phyloP scores from a whole-genome alignment of 1,140 invertebrate genomes.

The Bacillus rossius region DNA sequence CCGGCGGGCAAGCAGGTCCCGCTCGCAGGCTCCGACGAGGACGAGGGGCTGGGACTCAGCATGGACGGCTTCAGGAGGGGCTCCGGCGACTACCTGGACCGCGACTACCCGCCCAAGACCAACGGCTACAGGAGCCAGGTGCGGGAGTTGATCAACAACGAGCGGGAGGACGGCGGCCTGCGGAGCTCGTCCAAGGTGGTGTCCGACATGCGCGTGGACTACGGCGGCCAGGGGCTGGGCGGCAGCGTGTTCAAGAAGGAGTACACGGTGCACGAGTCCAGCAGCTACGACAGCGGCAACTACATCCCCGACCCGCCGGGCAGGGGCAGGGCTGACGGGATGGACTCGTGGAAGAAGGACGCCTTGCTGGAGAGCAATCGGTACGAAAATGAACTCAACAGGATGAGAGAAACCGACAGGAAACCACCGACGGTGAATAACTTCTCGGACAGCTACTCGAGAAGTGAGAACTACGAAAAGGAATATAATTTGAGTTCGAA shows the following conservation, averaged over 20 bases:
- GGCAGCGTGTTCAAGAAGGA: not conserved
- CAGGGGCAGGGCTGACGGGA: conserved; percentile 58
- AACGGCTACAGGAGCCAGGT: conserved; percentile 6
- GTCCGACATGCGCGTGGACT: not conserved
- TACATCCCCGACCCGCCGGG: conserved; percentile 41
- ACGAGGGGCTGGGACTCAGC: conserved; percentile 66
- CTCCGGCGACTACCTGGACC: conserved; percentile 12
- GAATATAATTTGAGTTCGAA: conserved; percentile 24
- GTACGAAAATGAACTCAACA: conserved; percentile 20
- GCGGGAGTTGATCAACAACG: conserved; percentile 10
- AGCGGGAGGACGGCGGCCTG: too few relatives aligned
- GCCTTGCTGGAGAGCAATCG: not conserved
- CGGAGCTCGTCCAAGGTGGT: too few relatives aligned
- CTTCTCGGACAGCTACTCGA: too few relatives aligned
- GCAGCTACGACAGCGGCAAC: not conserved
- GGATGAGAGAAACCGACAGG: conserved; percentile 29
- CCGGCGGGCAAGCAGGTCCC: conserved; percentile 20
- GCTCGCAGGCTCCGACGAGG: conserved; percentile 53
- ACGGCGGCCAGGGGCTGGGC: not conserved
- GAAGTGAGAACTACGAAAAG: conserved; percentile 24
- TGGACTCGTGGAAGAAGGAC: conserved; percentile 45
- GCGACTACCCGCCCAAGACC: not conserved
- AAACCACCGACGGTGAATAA: conserved; percentile 38
- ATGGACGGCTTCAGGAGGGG: conserved; percentile 38
- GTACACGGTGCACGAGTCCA: not conserved